Conservation (phyloP, 2,797 vertebrate species). For the Epinephelus malabaricus region DNA sequence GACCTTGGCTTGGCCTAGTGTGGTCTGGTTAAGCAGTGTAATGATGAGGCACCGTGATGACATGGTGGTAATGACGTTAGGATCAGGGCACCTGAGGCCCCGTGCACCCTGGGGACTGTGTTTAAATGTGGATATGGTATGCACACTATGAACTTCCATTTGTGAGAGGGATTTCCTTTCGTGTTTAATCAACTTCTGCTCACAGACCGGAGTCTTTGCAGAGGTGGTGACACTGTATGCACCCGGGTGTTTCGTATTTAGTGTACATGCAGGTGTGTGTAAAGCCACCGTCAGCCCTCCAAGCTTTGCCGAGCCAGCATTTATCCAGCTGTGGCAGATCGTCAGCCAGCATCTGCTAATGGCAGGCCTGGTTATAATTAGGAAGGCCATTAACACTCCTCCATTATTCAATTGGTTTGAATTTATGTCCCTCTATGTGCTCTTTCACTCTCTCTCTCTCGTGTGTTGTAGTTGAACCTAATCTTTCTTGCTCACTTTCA, state of each 20-base stretch:
- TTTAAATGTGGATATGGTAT: not conserved
- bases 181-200: not conserved
- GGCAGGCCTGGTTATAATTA: slow-evolving; percentile 83
- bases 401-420: slow-evolving; percentile 83
- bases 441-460: slow-evolving; percentile 4
- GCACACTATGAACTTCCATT: not conserved
- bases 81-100: slow-evolving; percentile 45
- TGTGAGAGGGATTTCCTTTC: not conserved
- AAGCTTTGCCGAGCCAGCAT: slow-evolving; percentile 29
- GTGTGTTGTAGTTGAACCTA: not conserved
- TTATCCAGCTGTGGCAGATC: slow-evolving; percentile 54
- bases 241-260: not conserved
- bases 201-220: not conserved
- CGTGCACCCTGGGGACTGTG: not conserved
- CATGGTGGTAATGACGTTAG: slow-evolving; percentile 50
- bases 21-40: slow-evolving; percentile 23
- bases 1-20: slow-evolving; percentile 40
- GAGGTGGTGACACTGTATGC: slow-evolving; percentile 3
- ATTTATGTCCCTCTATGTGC: slow-evolving; percentile 66
- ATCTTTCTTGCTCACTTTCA: slow-evolving; percentile 16
- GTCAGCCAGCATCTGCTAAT: slow-evolving; percentile 78
- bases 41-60: slow-evolving; percentile 37
- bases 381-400: slow-evolving; percentile 82
- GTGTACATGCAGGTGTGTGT: slow-evolving; percentile 1
- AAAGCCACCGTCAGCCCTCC: slow-evolving; percentile 1